phyloP scores from a whole-genome alignment of 2,113 vertebrate genomes.

The Pachyramphus minor region DNA sequence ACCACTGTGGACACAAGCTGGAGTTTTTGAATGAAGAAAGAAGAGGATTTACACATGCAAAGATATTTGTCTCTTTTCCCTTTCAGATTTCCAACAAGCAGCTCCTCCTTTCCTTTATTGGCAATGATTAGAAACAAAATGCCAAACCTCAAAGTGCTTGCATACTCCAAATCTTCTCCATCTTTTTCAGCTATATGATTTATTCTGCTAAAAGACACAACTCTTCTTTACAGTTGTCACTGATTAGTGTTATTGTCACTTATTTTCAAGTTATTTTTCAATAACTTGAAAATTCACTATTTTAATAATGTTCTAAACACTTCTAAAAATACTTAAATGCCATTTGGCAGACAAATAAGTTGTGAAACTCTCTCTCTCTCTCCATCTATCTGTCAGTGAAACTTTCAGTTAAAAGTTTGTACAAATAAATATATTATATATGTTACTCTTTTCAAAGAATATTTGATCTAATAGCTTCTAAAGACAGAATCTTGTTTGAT shows the following conservation, averaged over 20 bases:
- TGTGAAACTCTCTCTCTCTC: neutral
- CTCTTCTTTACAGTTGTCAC: neutral
- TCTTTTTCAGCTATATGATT: neutral
- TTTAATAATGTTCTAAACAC: neutral
- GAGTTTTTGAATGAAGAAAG: slow-evolving; percentile 36
- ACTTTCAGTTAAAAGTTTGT: slow-evolving; percentile 1
- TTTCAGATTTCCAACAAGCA: neutral
- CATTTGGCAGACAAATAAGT: neutral
- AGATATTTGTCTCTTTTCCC: slow-evolving; percentile 2
- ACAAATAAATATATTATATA: slow-evolving; percentile 28
- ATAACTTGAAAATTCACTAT: neutral
- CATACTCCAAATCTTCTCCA: neutral
- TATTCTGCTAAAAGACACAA: neutral
- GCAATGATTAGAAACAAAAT: neutral
- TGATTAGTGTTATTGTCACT: too few species aligned
- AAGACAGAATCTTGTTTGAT: slow-evolving; percentile 27
- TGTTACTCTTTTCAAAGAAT: slow-evolving; percentile 43
- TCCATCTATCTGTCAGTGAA: neutral
- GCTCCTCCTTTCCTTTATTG: neutral
- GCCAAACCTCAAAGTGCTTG: neutral
- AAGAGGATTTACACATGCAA: slow-evolving; percentile 3
- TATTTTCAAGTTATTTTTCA: too few species aligned
- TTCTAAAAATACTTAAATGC: neutral
- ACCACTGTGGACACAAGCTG: slow-evolving; percentile 20
- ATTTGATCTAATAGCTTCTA: slow-evolving; percentile 50